Base-by-base conservation (phyloP, 2,113 vertebrate species). In the Neopipo cinnamomea region DNA sequence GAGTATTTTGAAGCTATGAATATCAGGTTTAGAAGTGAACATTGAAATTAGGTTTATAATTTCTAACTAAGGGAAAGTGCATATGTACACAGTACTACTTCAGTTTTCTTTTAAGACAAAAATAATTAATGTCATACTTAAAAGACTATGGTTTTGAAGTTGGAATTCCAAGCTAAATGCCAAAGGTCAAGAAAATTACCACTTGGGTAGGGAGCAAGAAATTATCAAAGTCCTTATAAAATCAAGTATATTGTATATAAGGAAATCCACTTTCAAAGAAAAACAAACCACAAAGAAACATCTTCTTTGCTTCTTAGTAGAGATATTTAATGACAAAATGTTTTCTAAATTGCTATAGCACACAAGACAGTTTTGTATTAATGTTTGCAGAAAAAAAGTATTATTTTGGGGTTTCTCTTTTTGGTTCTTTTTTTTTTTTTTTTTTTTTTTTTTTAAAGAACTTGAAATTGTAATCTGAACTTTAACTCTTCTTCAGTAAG, bases 401-500 rank as follows among this genome's bases (percentile, higher is more conserved):
- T n/a, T 35, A 25, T 56, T 77, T 65, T 12, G 3, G 8, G 3
- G 1, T 3, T 78, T 79, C 8, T n/a, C 6, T 68, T 52, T 68
- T 52, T 49, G 15, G 6, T 39, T 33, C 9, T n/a, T 58, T 58
- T 23, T 59, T 16, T 31, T 19, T 30, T 11, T 22, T 56, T 31
- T 30, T n/a, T 47, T 55, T 47, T 75, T 62, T 33, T 2, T 1
- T 46, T 79, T 6, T 39, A 44, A 73, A 88, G 47, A 61, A 87
- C 28, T 83, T 95, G 72, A 96, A 97, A 95, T 92, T 68, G 61
- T 95, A 94, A 56, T 76, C 74, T 79, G 88, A 83, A 91, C 90
- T 97, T 93, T 85, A 92, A 97, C 90, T 94, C 71, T 95, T 95
- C 89, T 94, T 95, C 94, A 76, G 1, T 66, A 71, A 85, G 23